These are phyloP conservation scores for Hyaena hyaena DNA, from an alignment of 2,113 vertebrate species.

Conservation along the genomic window DNA sequence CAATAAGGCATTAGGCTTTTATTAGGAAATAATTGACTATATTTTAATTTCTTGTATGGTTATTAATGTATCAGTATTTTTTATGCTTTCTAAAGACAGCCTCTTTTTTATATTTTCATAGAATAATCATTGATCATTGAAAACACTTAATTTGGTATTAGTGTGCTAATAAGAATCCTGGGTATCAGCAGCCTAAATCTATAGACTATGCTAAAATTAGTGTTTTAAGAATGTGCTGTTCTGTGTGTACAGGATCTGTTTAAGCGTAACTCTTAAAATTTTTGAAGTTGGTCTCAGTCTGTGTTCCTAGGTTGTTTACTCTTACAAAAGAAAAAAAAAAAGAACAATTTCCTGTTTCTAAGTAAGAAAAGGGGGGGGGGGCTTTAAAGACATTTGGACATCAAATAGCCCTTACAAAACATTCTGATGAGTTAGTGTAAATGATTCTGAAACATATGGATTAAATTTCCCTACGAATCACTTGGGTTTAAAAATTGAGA, in stretches of 20 bases:
- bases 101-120: not conserved
- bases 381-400: slow-evolving; percentile 67
- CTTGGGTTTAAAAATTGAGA: slow-evolving; percentile 60
- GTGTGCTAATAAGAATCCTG: not conserved
- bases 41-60: not conserved
- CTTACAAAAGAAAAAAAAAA: slow-evolving; percentile 44
- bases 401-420: slow-evolving; percentile 76
- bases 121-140: not conserved
- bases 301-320: slow-evolving; percentile 43
- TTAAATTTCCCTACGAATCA: slow-evolving; percentile 70
- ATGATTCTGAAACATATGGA: slow-evolving; percentile 70
- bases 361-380: not conserved
- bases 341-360: slow-evolving; percentile 63
- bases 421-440: slow-evolving; percentile 76
- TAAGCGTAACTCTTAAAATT: not conserved
- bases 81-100: not conserved
- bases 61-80: not conserved
- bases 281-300: not conserved
- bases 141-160: not conserved
- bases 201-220: not conserved
- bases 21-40: not conserved
- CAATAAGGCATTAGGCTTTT: not conserved
- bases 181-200: not conserved
- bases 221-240: not conserved
- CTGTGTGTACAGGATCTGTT: not conserved